phyloP scores from a whole-genome alignment of 2,888 invertebrate species.

The Chelonus formosanus region DNA sequence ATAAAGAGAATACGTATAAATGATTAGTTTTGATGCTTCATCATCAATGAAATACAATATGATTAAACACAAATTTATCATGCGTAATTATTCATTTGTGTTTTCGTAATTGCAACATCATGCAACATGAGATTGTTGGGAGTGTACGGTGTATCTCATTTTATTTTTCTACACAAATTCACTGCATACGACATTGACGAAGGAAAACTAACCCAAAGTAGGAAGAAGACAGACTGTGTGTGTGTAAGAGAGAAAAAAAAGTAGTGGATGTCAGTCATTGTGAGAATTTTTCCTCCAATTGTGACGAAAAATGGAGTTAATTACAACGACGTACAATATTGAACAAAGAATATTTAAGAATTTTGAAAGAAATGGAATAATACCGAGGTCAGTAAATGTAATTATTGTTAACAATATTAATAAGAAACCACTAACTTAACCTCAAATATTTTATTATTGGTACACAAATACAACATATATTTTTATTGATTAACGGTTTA shows the following conservation, averaged over 20 bases:
- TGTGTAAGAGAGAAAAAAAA: not conserved
- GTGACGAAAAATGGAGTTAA: constrained; percentile 43
- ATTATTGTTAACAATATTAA: constrained; percentile 22
- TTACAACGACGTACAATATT: constrained; percentile 43
- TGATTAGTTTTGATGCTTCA: not conserved
- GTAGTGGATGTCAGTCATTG: constrained; percentile 14
- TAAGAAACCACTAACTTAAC: constrained; percentile 43
- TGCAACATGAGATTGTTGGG: constrained; percentile 20
- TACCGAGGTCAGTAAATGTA: constrained; percentile 51
- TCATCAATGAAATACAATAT: constrained; percentile 2
- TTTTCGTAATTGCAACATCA: constrained; percentile 24
- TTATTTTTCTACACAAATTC: not conserved
- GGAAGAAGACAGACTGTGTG: no score
- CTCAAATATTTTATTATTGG: constrained; percentile 33
- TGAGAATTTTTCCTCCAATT: constrained; percentile 19
- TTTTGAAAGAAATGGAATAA: constrained; percentile 49
- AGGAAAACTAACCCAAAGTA: not conserved
- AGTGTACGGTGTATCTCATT: constrained; percentile 2
- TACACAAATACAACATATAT: not conserved
- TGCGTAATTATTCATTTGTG: constrained; percentile 10
- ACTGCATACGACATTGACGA: not conserved
- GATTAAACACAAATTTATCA: not conserved
- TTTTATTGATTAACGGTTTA: no score
- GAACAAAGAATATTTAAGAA: constrained; percentile 51
- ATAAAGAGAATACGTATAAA: not conserved